phyloP scores from a whole-genome alignment of 2,888 invertebrate genomes.

The Pantelozetes paolii region DNA sequence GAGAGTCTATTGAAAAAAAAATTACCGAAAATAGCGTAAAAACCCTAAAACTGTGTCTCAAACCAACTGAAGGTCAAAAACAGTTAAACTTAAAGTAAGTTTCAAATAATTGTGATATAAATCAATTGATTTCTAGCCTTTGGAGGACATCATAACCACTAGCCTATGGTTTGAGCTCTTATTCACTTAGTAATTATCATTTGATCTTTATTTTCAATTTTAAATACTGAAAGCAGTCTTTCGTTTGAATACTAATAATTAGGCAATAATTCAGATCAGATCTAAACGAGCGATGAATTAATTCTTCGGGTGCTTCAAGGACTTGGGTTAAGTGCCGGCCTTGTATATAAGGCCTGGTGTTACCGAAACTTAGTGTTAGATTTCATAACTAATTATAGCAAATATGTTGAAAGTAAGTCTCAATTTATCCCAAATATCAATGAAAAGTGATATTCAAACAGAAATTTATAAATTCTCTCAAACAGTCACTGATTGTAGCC shows the following conservation, averaged over 20 bases:
- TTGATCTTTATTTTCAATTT: background rate
- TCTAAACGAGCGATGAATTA: background rate
- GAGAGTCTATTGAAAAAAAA: too few relatives aligned
- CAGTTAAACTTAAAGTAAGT: too few relatives aligned
- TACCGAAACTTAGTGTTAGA: too few relatives aligned
- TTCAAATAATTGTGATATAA: too few relatives aligned
- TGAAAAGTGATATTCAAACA: background rate
- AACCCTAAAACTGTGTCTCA: too few relatives aligned
- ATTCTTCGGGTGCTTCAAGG: background rate
- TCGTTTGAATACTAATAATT: background rate
- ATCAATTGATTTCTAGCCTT: background rate
- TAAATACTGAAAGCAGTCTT: background rate
- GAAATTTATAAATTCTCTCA: background rate
- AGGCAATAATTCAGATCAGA: background rate
- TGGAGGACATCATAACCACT: background rate
- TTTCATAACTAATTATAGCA: too few relatives aligned
- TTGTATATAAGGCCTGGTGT: background rate
- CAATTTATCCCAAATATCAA: background rate
- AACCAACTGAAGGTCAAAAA: too few relatives aligned
- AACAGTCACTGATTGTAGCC: background rate
- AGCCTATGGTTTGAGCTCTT: background rate
- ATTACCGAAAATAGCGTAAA: too few relatives aligned
- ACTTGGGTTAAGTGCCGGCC: background rate
- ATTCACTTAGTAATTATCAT: background rate
- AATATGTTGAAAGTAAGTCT: constrained; percentile 20